phyloP scores from a whole-genome alignment of 2,888 invertebrate species.

The Epinotia bilunana region DNA sequence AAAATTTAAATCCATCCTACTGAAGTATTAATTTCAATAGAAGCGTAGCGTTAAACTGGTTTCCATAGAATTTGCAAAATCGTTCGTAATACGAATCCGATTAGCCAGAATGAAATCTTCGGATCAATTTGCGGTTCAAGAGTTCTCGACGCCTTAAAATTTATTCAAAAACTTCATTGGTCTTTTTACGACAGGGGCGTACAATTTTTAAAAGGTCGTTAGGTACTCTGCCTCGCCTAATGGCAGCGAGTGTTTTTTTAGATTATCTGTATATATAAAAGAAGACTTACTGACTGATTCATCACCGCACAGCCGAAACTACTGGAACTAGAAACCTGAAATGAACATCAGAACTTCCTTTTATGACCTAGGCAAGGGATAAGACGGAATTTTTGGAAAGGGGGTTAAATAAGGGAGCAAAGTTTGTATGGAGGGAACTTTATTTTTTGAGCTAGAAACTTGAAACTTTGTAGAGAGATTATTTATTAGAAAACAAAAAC shows the following conservation, averaged over 20 bases:
- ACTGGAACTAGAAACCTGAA: no score
- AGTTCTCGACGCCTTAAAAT: conserved; percentile 57
- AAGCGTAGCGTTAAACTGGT: conserved; percentile 57
- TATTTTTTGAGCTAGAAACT: no score
- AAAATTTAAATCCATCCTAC: conserved; percentile 61
- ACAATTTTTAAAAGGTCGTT: conserved; percentile 42
- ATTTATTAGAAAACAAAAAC: no score
- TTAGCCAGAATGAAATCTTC: conserved; percentile 66
- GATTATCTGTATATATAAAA: no score
- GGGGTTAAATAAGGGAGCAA: no score
- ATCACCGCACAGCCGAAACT: no score
- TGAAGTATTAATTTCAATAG: conserved; percentile 67
- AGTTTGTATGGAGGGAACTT: no score
- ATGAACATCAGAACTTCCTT: no score
- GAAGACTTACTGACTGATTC: no score
- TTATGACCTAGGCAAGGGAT: no score
- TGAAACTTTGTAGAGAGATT: no score
- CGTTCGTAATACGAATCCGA: conserved; percentile 64
- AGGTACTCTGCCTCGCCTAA: conserved; percentile 9
- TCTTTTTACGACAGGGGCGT: conserved; percentile 35
- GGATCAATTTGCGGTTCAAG: conserved; percentile 59
- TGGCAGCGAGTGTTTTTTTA: conserved; percentile 14
- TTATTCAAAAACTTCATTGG: conserved; percentile 62
- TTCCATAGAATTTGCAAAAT: conserved; percentile 66
- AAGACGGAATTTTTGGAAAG: no score